Evolutionary conservation across 2,113 vertebrate genomes (phyloP), one percentile per base, ranked within the genome.

Genomic region (Spilogale gracilis): DNA sequence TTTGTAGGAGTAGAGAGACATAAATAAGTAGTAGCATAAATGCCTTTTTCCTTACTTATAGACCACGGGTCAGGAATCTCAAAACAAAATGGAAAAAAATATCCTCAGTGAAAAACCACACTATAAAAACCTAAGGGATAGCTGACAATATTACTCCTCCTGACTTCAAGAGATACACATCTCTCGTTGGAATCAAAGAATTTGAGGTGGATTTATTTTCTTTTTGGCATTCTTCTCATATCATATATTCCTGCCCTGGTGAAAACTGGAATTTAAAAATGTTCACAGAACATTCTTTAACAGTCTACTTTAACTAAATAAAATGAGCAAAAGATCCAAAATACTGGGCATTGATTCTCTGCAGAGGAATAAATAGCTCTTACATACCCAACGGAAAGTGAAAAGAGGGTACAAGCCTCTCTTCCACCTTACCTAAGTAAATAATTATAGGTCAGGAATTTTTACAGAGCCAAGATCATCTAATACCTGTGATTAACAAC

Each of bases 191-290:
- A 95, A 95, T 93, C 38, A 96, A 81, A 96, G 69, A 93, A 91
- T 96, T 63, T 94, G 81, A 97, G n/a, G 16, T 82, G 76, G 32
- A 92, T 84, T 94, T 89, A 67, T 81, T 97, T 97, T 87, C 25
- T 69, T 79, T 93, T 73, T 96, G 48, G 58, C 69, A 67, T 88
- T 95, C 71, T 23, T 60, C 2, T 96, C 61, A 74, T 80, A 96
- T 96, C 94, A 98, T 86, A 97, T 98, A 98, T 80, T 83, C 76
- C 86, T 82, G 94, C 58, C 97, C 91, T 95, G 88, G 81, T 98
- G 91, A 97, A 98, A 98, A 96, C 9, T 93, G 67, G 92, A 98
- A 95, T 96, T 97, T 88, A 91, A 96, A 88, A 98, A 97, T 97
- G 89, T 96, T 96, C 97, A 93, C 85, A 97, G 91, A 69, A 95